Base-by-base conservation (phyloP, 1,140 invertebrate genomes). In the Philopotamus ludificatus region DNA sequence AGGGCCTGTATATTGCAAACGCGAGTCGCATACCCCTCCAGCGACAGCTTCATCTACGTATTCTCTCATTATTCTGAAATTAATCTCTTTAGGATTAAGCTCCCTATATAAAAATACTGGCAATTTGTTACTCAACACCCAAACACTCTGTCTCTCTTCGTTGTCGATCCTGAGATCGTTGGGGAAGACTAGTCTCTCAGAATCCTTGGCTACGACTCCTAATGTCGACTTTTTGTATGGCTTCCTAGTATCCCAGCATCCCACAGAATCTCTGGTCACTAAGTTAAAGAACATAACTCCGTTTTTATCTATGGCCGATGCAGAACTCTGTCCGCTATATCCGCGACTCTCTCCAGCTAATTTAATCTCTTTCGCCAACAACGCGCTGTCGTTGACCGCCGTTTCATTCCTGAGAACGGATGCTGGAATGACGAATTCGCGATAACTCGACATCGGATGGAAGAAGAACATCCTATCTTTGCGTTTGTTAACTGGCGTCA, bases 201-300 rank as follows among this genome's bases (percentile, higher is more conserved):
- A 79, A 68, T 85, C 84, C 3, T 76, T 72, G 0, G 85, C 85
- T 1, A 90, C 75, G 0, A 89, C 77, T 0, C 85, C 85, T 34
- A 85, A 75, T 72, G 87, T 87, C 3, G 76, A 74, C n/a, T 82
- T 82, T 44, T 77, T 78, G 70, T 90, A 89, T 0, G 86, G 84
- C 68, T 90, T 90, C 0, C 81, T 80, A 0, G 85, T 87, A 71
- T 93, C 86, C 90, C 90, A 93, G 71, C 91, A 93, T 39, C 87
- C 90, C 0, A 93, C 78, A 3, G 85, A 85, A 70, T 91, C 86
- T 22, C 82, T 79, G 12, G 86, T 85, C 0, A 91, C 88, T 77
- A 92, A 83, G 54, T 89, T 90, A 71, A 86, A 91, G 72, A 88
- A 92, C 83, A 91, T 86, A 0, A 92, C 82, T 0, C 89, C 89